Conservation (phyloP, 2,888 invertebrate genomes). For the Lasioglossum zephyrum region DNA sequence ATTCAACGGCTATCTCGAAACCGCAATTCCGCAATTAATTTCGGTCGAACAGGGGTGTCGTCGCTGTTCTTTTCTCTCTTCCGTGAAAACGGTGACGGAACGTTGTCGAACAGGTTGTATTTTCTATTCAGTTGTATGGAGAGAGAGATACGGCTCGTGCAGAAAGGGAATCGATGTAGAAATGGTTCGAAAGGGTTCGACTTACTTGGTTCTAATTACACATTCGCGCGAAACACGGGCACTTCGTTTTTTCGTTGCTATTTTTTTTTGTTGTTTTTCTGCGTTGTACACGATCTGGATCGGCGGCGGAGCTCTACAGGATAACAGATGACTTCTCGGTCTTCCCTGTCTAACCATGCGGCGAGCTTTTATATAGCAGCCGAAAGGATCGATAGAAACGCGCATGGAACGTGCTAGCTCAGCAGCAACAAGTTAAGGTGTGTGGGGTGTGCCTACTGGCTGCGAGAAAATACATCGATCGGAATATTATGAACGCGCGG, state of each 20-base stretch:
- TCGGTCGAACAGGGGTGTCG: background rate
- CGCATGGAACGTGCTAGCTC: constrained; percentile 76
- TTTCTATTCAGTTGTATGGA: background rate
- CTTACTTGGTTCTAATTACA: constrained; percentile 54
- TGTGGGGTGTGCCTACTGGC: constrained; percentile 66
- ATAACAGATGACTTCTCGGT: constrained; percentile 37
- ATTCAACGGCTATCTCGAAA: background rate
- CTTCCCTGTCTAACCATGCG: constrained; percentile 69
- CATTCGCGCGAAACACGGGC: constrained; percentile 47
- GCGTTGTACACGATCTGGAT: constrained; percentile 4
- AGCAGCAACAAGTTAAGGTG: constrained; percentile 82
- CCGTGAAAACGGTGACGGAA: background rate
- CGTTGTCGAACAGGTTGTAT: background rate
- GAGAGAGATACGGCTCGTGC: background rate
- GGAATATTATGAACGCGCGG: constrained; percentile 52
- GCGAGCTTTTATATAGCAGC: constrained; percentile 76
- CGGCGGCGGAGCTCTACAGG: background rate
- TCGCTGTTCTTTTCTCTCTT: background rate
- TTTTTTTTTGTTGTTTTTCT: background rate
- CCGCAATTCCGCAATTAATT: background rate
- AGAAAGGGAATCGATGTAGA: background rate
- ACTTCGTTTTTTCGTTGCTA: background rate
- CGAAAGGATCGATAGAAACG: constrained; percentile 79
- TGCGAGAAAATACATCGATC: constrained; percentile 47
- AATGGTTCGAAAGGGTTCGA: background rate